Percentiles rank a stretch among this genome's conserved stretches.
These are phyloP conservation scores for Entomyzon cyanotis DNA, from an alignment of 2,113 vertebrate genomes.

Conservation along the genomic window DNA sequence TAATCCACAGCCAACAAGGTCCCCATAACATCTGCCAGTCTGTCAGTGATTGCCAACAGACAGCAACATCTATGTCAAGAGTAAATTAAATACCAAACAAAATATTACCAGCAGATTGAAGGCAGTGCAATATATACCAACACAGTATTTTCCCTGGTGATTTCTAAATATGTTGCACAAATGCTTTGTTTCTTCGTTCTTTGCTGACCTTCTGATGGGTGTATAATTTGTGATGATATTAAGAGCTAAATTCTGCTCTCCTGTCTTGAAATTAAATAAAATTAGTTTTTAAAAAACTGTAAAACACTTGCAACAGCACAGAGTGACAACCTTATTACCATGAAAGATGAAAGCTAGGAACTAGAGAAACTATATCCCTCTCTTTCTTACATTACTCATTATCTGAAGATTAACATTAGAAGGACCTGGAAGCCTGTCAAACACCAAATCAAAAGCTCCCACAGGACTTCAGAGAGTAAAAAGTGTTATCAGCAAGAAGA, in stretches of 20 bases:
- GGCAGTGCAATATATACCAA: neutral
- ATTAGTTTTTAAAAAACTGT: neutral
- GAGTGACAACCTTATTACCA: neutral
- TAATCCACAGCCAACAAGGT: neutral
- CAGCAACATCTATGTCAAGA: neutral
- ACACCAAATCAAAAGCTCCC: slow-evolving; percentile 4
- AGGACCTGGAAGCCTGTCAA: neutral
- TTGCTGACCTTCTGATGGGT: neutral
- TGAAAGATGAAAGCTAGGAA: neutral
- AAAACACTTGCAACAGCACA: neutral
- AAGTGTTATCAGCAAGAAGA: neutral
- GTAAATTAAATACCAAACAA: neutral
- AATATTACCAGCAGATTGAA: neutral
- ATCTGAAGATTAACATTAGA: slow-evolving; percentile 10
- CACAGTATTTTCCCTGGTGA: neutral
- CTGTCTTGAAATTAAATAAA: neutral
- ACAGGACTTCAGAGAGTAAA: neutral
- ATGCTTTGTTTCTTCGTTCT: neutral
- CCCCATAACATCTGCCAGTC: neutral
- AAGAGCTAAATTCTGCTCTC: neutral
- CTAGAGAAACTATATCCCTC: neutral
- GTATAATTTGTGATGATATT: neutral
- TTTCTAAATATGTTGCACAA: neutral
- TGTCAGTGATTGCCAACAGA: neutral
- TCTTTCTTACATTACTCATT: slow-evolving; percentile 1